phyloP scores from a whole-genome alignment of 2,113 vertebrate species.

The Coracopsis vasa region DNA sequence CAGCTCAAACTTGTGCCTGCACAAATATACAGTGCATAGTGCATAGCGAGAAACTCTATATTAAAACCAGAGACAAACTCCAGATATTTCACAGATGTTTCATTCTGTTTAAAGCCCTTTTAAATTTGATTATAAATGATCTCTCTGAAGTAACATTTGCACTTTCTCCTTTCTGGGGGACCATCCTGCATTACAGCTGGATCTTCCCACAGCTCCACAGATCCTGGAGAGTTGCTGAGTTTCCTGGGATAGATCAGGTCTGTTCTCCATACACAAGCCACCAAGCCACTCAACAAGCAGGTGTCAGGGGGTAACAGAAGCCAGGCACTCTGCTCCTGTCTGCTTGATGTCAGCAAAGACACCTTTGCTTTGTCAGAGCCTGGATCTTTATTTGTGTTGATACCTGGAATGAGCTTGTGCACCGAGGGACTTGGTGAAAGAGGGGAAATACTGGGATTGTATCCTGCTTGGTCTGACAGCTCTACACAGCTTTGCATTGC shows the following conservation, averaged over 20 bases:
- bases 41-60: neutral
- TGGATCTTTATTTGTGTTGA: neutral
- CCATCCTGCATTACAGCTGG: neutral
- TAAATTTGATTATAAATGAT: neutral
- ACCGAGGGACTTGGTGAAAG: neutral
- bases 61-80: neutral
- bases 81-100: neutral
- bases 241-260: neutral
- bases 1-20: neutral
- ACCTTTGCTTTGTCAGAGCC: neutral
- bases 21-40: too few species aligned
- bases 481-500: neutral
- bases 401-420: neutral
- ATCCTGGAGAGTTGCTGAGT: neutral
- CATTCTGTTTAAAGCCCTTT: neutral
- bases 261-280: neutral
- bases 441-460: fast-evolving
- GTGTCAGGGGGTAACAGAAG: neutral
- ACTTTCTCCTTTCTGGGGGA: neutral
- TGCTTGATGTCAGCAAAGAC: neutral
- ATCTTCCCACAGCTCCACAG: neutral
- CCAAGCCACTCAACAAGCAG: neutral
- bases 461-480: neutral
- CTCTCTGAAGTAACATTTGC: neutral
- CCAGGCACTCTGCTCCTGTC: neutral